Conservation (phyloP, 2,113 vertebrate species). For the Pavo muticus region DNA sequence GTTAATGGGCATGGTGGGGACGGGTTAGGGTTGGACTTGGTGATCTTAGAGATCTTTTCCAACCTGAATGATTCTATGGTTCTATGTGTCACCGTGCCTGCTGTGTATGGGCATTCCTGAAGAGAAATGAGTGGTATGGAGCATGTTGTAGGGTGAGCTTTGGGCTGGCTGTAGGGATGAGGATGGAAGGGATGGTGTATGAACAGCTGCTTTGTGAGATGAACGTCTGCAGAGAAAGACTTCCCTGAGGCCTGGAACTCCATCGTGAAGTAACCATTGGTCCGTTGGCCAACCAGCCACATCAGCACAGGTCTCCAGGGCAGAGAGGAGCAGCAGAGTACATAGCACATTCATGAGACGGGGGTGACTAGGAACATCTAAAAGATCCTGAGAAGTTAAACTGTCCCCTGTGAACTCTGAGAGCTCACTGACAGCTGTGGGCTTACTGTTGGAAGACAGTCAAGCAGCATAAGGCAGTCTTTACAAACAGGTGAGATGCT, state of each 20-base stretch:
- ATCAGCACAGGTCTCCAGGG: not conserved
- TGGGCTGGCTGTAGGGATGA: not conserved
- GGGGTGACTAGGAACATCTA: not conserved
- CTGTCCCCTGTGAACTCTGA: not conserved
- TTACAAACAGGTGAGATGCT: not conserved
- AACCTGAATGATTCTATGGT: too few relatives aligned
- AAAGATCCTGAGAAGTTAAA: not conserved
- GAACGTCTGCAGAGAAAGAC: not conserved
- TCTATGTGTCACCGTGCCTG: not conserved
- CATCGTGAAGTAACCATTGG: accelerated
- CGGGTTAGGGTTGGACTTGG: too few relatives aligned
- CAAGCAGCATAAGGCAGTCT: not conserved
- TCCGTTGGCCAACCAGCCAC: not conserved
- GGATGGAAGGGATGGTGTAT: not conserved
- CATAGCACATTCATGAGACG: not conserved
- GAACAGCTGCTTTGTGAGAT: not conserved
- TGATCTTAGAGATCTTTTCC: too few relatives aligned
- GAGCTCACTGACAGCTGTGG: not conserved
- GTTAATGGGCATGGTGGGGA: too few relatives aligned
- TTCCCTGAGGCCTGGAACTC: not conserved
- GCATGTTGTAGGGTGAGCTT: too few relatives aligned
- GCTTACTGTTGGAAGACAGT: not conserved
- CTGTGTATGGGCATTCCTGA: not conserved
- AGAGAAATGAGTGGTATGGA: not conserved
- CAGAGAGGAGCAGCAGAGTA: not conserved